A percentile compares a stretch with the other conserved stretches of the same genome.
These are phyloP conservation scores for Napeogenes inachia DNA, from an alignment of 2,888 invertebrate genomes.

Conservation along the genomic window DNA sequence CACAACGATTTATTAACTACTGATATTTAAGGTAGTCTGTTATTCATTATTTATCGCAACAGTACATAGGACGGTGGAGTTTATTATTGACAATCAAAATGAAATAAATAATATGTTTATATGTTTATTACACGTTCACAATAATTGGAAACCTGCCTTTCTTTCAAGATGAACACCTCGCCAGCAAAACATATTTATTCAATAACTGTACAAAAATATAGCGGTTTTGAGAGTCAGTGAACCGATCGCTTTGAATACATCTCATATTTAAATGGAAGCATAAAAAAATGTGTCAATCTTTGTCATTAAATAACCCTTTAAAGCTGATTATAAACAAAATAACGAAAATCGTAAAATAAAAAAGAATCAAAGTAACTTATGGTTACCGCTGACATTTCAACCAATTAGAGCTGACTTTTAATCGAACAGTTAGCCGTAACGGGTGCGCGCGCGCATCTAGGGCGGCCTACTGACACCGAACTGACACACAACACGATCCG, in stretches of 20 bases:
- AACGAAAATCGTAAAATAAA: background rate
- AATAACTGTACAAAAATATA: slow-evolving; percentile 18
- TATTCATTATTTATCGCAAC: too few species aligned
- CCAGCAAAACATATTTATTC: slow-evolving; percentile 13
- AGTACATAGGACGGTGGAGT: background rate
- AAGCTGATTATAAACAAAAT: background rate
- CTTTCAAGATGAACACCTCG: slow-evolving; percentile 11
- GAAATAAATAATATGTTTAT: background rate
- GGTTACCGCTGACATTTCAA: slow-evolving; percentile 45
- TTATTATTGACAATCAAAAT: background rate
- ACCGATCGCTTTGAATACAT: background rate
- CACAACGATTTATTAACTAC: too few species aligned
- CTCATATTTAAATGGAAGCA: background rate
- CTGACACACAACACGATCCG: slow-evolving; percentile 60
- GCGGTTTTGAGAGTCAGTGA: slow-evolving; percentile 8
- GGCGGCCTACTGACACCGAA: slow-evolving; percentile 71
- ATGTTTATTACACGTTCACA: background rate
- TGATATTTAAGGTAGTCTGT: too few species aligned
- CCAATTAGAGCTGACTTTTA: slow-evolving; percentile 41
- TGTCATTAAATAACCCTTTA: background rate
- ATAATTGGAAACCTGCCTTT: background rate
- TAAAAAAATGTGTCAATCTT: background rate
- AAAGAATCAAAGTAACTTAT: slow-evolving; percentile 23
- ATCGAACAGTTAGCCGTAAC: slow-evolving; percentile 72
- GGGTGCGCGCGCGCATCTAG: slow-evolving; percentile 61